Conservation (phyloP, 2,888 invertebrate genomes). For the Acanthoscelides obtectus region DNA sequence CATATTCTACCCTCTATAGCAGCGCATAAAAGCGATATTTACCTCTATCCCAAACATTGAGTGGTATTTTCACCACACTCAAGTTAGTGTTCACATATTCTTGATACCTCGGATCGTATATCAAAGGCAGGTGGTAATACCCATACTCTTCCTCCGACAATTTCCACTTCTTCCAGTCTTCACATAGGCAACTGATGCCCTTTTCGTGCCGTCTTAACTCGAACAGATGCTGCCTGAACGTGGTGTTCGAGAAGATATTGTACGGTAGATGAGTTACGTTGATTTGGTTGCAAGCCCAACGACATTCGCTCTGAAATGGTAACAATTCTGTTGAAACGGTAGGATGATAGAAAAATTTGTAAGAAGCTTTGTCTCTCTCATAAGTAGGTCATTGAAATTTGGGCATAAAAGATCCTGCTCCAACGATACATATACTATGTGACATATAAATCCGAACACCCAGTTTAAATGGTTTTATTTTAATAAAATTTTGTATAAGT, state of each 20-base stretch:
- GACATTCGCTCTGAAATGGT: constrained; percentile 28
- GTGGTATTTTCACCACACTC: constrained; percentile 88
- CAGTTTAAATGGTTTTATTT: no score
- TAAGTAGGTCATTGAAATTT: no score
- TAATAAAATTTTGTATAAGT: no score
- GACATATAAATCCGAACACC: no score
- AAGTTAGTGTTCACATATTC: constrained; percentile 68
- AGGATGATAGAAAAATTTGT: no score
- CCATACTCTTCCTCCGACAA: constrained; percentile 47
- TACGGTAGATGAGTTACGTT: constrained; percentile 14
- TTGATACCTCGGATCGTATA: constrained; percentile 68
- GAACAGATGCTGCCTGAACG: constrained; percentile 17
- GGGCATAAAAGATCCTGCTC: no score
- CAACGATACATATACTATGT: no score
- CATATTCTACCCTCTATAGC: no score
- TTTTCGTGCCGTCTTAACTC: constrained; percentile 18
- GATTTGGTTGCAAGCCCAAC: constrained; percentile 30
- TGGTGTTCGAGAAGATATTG: constrained; percentile 21
- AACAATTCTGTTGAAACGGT: no score
- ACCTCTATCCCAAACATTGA: constrained; percentile 88
- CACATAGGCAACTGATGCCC: constrained; percentile 25
- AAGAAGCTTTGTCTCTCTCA: no score
- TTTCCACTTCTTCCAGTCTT: constrained; percentile 18
- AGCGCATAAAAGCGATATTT: no score
- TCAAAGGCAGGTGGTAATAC: constrained; percentile 52